phyloP scores from a whole-genome alignment of 2,888 invertebrate genomes.

The Orchestes rusci region DNA sequence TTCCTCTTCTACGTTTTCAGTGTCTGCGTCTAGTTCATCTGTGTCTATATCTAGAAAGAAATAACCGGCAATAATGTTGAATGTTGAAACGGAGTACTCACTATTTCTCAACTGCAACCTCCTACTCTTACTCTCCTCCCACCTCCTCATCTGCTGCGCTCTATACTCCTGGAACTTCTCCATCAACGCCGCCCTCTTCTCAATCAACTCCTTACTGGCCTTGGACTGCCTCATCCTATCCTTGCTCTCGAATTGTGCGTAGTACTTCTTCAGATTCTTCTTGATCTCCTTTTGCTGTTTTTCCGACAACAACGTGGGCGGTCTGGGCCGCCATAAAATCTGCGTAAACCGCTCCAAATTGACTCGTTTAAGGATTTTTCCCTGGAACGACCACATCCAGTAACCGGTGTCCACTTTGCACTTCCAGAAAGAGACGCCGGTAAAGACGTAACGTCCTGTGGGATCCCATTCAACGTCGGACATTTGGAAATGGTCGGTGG shows the following conservation, averaged over 20 bases:
- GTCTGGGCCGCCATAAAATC: slow-evolving; percentile 93
- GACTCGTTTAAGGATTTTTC: slow-evolving; percentile 66
- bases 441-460: slow-evolving; percentile 93
- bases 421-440: slow-evolving; percentile 92
- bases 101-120: slow-evolving; percentile 81
- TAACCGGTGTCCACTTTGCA: slow-evolving; percentile 85
- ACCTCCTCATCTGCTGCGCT: slow-evolving; percentile 65
- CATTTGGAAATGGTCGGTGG: slow-evolving; percentile 12
- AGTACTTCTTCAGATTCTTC: slow-evolving; percentile 96
- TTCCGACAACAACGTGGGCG: slow-evolving; percentile 72
- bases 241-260: slow-evolving; percentile 91
- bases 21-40: slow-evolving; percentile 82
- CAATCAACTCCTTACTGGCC: slow-evolving; percentile 91
- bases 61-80: too few relatives aligned
- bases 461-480: slow-evolving; percentile 98
- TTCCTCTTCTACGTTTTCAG: slow-evolving; percentile 86
- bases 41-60: slow-evolving; percentile 77
- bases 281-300: slow-evolving; percentile 91
- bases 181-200: slow-evolving; percentile 83
- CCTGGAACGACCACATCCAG: slow-evolving; percentile 98
- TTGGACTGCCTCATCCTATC: slow-evolving; percentile 88
- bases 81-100: too few relatives aligned
- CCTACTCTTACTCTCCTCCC: slow-evolving; percentile 68
- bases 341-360: slow-evolving; percentile 91
- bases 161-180: slow-evolving; percentile 80